These are phyloP conservation scores for Lampris incognitus DNA, from an alignment of 2,113 vertebrate genomes.

Conservation along the genomic window DNA sequence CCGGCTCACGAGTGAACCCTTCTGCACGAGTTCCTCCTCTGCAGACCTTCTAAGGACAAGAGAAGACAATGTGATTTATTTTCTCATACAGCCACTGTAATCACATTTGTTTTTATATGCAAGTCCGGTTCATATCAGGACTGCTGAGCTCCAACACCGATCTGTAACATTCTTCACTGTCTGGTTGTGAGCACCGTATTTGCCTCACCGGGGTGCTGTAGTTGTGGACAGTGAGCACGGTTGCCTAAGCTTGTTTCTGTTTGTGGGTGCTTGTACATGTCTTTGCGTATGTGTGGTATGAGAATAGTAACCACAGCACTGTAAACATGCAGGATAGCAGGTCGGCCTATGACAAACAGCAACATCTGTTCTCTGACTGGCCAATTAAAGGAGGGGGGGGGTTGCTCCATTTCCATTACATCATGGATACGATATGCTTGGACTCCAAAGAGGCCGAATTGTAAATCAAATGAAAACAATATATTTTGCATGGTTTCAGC, in stretches of 20 bases:
- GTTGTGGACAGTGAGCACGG: not conserved
- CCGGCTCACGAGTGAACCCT: constrained; percentile 21
- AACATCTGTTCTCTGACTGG: not conserved
- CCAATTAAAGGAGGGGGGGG: not conserved
- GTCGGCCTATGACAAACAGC: not conserved
- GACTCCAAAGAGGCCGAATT: not conserved
- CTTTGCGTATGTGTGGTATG: not conserved
- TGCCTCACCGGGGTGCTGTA: not conserved
- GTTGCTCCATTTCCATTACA: not conserved
- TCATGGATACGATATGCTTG: not conserved
- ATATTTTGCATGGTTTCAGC: not conserved
- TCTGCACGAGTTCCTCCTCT: constrained; percentile 19
- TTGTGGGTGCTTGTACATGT: not conserved
- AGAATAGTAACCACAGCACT: not conserved
- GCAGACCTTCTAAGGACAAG: constrained; percentile 73
- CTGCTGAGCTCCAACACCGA: constrained; percentile 18
- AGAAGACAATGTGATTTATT: constrained; percentile 48
- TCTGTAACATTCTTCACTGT: constrained; percentile 7
- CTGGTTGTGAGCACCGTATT: not conserved
- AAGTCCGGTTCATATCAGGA: constrained; percentile 16
- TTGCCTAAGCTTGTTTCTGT: constrained; percentile 9
- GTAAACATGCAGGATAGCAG: not conserved
- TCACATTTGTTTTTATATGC: constrained; percentile 15
- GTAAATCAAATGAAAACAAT: not conserved
- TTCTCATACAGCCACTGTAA: constrained; percentile 11